phyloP scores from a whole-genome alignment of 2,888 invertebrate species.

The Eristalis tenax region DNA sequence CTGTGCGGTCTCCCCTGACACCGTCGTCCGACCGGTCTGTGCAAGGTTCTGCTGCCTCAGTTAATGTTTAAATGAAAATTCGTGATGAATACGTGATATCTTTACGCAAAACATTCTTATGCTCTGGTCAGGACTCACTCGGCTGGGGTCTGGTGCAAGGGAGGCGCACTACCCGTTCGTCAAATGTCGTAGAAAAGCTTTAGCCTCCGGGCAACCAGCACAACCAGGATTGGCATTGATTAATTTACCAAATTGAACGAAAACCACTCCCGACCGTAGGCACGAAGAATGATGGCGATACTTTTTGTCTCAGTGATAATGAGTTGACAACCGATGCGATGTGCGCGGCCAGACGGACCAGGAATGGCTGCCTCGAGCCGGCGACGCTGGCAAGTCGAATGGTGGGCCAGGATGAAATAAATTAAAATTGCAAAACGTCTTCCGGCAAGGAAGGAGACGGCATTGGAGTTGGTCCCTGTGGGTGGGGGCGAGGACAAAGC shows the following conservation, averaged over 20 bases:
- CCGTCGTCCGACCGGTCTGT: background rate
- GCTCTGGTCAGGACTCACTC: background rate
- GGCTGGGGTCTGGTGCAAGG: too few relatives aligned
- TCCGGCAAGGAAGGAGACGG: background rate
- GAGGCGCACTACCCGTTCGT: background rate
- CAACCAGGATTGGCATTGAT: conserved; percentile 47
- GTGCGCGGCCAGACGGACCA: background rate
- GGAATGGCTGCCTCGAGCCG: background rate
- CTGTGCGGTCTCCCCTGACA: background rate
- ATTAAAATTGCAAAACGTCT: conserved; percentile 57
- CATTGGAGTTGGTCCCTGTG: background rate
- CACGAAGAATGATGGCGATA: background rate
- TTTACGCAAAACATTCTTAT: background rate
- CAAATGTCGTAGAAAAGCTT: conserved; percentile 33
- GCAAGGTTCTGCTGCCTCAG: background rate
- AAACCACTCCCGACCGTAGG: conserved; percentile 17
- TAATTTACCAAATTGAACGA: conserved; percentile 55
- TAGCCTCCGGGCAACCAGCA: background rate
- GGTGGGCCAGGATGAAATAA: conserved; percentile 35
- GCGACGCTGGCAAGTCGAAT: conserved; percentile 19
- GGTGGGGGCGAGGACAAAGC: background rate
- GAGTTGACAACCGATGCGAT: conserved; percentile 28
- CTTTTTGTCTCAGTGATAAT: conserved; percentile 46
- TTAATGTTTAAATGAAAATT: background rate
- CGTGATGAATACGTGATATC: background rate